Evolutionary conservation across 2,797 vertebrate genomes (phyloP).

Genomic region (Coracias cyanogaster): DNA sequence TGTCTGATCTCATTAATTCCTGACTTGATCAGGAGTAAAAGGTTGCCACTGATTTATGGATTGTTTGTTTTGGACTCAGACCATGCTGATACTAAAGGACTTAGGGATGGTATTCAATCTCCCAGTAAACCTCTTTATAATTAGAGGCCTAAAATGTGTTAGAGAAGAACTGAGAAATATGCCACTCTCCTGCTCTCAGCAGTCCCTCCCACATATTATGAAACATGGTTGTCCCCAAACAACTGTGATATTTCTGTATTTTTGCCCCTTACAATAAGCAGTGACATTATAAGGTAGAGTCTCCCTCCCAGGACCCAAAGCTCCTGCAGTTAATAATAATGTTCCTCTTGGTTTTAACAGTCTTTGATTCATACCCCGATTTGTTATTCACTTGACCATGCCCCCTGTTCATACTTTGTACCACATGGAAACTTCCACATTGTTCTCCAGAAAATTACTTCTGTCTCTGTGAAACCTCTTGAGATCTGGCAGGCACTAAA

Average conservation of each 20-base stretch:
- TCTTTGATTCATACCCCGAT: background rate
- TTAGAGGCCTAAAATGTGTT: background rate
- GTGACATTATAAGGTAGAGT: background rate
- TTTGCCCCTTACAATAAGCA: background rate
- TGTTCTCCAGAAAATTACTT: constrained; percentile 53
- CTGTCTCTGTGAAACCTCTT: constrained; percentile 36
- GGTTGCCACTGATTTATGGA: background rate
- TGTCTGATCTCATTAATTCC: background rate
- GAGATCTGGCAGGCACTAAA: constrained; percentile 54
- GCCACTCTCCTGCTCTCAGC: background rate
- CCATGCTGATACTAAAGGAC: background rate
- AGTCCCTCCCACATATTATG: background rate
- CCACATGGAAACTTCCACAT: background rate
- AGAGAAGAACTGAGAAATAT: background rate
- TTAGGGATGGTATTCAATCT: background rate
- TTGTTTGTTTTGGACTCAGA: background rate
- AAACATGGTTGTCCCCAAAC: background rate
- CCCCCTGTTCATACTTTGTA: background rate
- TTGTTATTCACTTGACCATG: constrained; percentile 11
- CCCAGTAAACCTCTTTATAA: background rate
- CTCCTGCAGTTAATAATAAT: background rate
- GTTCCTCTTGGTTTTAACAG: background rate
- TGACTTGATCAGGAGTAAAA: background rate
- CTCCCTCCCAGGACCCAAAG: background rate
- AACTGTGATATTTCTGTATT: background rate